A percentile compares a stretch with the other conserved stretches of the same genome.
These are phyloP conservation scores for Drosophila diplacantha DNA, from an alignment of 2,888 invertebrate genomes.

Conservation along the genomic window DNA sequence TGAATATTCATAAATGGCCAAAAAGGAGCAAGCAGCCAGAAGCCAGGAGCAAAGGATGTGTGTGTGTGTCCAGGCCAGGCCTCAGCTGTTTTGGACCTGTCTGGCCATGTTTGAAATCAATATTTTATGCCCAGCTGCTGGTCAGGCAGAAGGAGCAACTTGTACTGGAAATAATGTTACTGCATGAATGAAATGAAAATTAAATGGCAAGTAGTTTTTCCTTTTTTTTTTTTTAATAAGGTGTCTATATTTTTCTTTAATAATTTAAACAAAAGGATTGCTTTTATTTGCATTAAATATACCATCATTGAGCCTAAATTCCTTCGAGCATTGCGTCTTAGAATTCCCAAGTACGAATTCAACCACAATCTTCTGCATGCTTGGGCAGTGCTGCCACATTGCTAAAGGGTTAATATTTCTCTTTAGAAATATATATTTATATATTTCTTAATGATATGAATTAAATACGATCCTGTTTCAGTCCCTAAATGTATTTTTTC, in stretches of 20 bases:
- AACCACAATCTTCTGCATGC: too few relatives aligned
- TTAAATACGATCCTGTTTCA: not conserved
- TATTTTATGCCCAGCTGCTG: constrained; percentile 58
- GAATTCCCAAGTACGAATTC: too few relatives aligned
- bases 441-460: not conserved
- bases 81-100: constrained; percentile 31
- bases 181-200: not conserved
- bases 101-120: constrained; percentile 60
- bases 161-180: not conserved
- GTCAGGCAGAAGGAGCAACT: constrained; percentile 12
- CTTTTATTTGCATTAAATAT: too few relatives aligned
- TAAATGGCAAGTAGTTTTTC: not conserved
- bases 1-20: constrained; percentile 75
- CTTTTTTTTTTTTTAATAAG: too few relatives aligned
- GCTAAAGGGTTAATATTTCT: too few relatives aligned
- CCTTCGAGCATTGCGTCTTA: too few relatives aligned
- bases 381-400: too few relatives aligned
- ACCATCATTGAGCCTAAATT: too few relatives aligned
- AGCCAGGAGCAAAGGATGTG: not conserved
- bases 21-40: constrained; percentile 33
- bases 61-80: not conserved
- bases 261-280: too few relatives aligned
- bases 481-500: not conserved
- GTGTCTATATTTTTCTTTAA: too few relatives aligned
- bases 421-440: not conserved